Base-by-base conservation (phyloP, 1,140 invertebrate genomes). In the Dinoponera quadriceps region DNA sequence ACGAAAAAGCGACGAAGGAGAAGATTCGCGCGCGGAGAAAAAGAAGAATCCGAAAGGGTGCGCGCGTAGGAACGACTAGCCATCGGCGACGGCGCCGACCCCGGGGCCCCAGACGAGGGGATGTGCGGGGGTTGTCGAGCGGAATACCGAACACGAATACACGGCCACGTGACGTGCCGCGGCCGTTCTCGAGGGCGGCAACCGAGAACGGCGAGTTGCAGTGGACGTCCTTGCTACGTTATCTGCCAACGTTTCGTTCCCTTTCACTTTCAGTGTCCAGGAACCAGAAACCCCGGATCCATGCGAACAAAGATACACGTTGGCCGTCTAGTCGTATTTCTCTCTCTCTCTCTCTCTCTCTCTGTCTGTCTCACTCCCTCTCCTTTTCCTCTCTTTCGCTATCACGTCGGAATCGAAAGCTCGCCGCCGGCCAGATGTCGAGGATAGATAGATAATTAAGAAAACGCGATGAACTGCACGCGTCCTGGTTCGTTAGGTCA, bases 181-280 rank as follows among this genome's bases (percentile, higher is more conserved):
- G 87, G 89, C 87, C 85, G 85, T 65, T 54, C 84, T 88, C 87
- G 91, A 92, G 91, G 92, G 92, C 91, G 91, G 91, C 90, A 92
- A 92, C 92, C 91, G 90, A 90, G 88, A 88, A 27, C 87, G 82
- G 86, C 87, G 80, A 88, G 86, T 87, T 89, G 85, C 88, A 93
- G 90, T 93, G 91, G 93, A 94, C 93, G 94, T 94, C 94, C 94
- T 94, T 94, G 94, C 93, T 92, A 93, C 89, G 92, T 94, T 94
- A 94, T 94, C 92, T 91, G 87, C 90, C 88, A 90, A 33, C 90
- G 90, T 91, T 91, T 91, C 90, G 90, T 91, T 91, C 91, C 93
- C 93, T 94, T 94, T 94, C 93, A 94, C 93, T 94, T 94, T 94
- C 92, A 92, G 84, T 89, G 87, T 91, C 84, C 90, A 93, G 92